These are phyloP conservation scores for Glaucopsyche alexis DNA, from an alignment of 2,888 invertebrate genomes.

Conservation along the genomic window DNA sequence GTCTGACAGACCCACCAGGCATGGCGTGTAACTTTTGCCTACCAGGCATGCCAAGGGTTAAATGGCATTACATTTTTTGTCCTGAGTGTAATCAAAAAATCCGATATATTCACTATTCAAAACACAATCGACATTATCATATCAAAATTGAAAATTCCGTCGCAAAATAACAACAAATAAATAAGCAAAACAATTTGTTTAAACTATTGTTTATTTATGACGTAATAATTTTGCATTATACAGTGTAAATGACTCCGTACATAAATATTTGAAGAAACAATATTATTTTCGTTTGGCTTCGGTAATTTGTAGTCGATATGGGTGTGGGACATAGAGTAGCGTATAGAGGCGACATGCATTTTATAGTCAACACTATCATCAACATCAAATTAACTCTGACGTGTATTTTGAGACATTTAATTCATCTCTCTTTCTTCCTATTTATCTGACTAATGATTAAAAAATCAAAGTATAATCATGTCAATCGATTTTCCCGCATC, in stretches of 20 bases:
- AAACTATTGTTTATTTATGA: conserved; percentile 33
- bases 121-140: background rate
- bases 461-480: too few species aligned
- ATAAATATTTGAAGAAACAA: conserved; percentile 78
- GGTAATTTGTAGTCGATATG: conserved; percentile 77
- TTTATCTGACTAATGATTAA: too few species aligned
- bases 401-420: too few species aligned
- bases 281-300: conserved; percentile 73
- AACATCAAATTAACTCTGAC: too few species aligned
- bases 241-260: conserved; percentile 57
- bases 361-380: background rate
- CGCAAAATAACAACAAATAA: background rate
- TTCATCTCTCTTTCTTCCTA: too few species aligned
- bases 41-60: too few species aligned
- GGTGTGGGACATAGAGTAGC: conserved; percentile 58
- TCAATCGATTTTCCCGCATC: too few species aligned
- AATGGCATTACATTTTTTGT: too few species aligned
- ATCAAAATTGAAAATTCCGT: background rate
- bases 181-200: conserved; percentile 14
- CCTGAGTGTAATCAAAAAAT: too few species aligned
- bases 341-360: conserved; percentile 36
- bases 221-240: conserved; percentile 31
- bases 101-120: background rate
- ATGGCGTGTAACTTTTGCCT: too few species aligned
- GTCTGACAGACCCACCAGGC: too few species aligned